These are phyloP conservation scores for Akabosia matsudoensis DNA, from an alignment of 1,140 invertebrate genomes.

Conservation along the genomic window DNA sequence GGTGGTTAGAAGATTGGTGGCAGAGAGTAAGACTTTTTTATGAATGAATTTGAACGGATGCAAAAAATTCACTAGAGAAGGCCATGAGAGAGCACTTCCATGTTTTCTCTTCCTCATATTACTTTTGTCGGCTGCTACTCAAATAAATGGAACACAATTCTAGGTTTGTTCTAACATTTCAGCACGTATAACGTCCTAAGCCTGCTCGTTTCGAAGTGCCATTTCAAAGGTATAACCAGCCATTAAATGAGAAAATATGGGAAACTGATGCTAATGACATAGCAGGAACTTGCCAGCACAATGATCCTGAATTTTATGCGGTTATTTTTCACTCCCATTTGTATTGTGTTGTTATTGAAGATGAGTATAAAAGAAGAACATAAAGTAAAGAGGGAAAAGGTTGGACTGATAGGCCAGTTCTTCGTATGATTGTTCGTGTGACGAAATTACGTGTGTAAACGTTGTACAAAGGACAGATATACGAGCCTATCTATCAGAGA, in stretches of 20 bases:
- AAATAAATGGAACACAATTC: conserved; percentile 3
- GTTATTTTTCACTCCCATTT: conserved; percentile 17
- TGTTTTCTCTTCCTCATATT: not conserved
- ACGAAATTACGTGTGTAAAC: not conserved
- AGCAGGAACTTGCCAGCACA: conserved; percentile 3
- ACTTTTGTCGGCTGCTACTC: too few relatives aligned
- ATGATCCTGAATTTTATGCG: conserved; percentile 17
- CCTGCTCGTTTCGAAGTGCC: not conserved
- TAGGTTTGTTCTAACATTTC: not conserved
- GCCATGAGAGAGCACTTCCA: not conserved
- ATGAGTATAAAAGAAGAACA: not conserved
- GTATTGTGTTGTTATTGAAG: too few relatives aligned
- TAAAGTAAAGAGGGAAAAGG: not conserved
- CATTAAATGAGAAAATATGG: conserved; percentile 24
- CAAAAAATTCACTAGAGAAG: not conserved
- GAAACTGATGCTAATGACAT: conserved; percentile 22
- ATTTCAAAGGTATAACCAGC: conserved; percentile 20
- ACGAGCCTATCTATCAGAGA: too few relatives aligned
- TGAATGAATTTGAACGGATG: conserved; percentile 21
- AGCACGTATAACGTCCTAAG: not conserved
- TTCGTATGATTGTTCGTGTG: not conserved
- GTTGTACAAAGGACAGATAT: too few relatives aligned
- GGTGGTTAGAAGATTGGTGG: not conserved
- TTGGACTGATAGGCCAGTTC: too few relatives aligned
- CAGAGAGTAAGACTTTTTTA: not conserved